These are phyloP conservation scores for Megaceryle alcyon DNA, from an alignment of 2,797 vertebrate species.

Conservation along the genomic window DNA sequence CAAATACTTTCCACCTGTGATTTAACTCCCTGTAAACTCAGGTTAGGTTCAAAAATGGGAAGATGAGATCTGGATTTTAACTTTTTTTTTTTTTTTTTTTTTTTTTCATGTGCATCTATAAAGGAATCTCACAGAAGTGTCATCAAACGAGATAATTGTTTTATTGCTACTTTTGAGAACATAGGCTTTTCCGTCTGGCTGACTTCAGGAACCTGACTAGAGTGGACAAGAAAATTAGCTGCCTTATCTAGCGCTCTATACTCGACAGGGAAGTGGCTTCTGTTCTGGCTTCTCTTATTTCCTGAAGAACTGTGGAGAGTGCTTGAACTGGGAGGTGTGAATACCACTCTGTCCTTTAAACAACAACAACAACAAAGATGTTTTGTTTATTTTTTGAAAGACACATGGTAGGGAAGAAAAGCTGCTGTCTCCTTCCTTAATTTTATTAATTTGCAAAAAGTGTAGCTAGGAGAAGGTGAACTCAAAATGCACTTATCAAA, in stretches of 20 bases:
- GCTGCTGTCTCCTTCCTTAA: not conserved
- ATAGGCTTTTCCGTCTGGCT: not conserved
- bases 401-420: fast-evolving
- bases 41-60: not conserved
- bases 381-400: not conserved
- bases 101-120: not conserved
- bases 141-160: not conserved
- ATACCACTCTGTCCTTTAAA: not conserved
- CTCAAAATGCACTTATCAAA: not conserved
- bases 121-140: not conserved
- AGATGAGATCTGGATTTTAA: not conserved
- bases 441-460: not conserved
- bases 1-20: not conserved
- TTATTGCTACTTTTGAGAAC: not conserved
- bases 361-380: not conserved
- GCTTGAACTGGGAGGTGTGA: not conserved
- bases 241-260: not conserved
- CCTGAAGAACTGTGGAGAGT: not conserved
- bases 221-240: not conserved
- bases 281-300: not conserved
- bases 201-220: not conserved
- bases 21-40: not conserved
- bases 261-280: not conserved
- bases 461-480: not conserved
- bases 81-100: no score